phyloP scores from a whole-genome alignment of 2,888 invertebrate genomes.

The Drosophila formosana region DNA sequence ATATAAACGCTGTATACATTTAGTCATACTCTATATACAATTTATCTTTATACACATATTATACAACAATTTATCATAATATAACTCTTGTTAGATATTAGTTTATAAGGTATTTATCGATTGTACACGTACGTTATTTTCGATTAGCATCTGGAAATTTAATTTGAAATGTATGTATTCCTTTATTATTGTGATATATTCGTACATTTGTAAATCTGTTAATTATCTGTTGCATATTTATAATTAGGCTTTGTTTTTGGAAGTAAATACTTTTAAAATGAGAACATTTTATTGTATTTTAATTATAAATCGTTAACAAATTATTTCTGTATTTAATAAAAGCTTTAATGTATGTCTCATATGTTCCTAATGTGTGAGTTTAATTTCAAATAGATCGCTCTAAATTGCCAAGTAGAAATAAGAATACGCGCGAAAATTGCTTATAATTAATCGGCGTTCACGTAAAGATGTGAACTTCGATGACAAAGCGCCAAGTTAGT shows the following conservation, averaged over 20 bases:
- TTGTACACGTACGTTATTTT: slow-evolving; percentile 10
- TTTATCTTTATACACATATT: slow-evolving; percentile 25
- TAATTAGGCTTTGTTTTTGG: slow-evolving; percentile 60
- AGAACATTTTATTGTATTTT: slow-evolving; percentile 41
- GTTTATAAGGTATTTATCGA: slow-evolving; percentile 44
- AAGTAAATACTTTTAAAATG: slow-evolving; percentile 23
- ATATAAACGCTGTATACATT: slow-evolving; percentile 55
- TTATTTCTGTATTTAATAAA: slow-evolving; percentile 53
- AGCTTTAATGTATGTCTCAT: slow-evolving; percentile 72
- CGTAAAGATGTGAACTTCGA: not conserved
- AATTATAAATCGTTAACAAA: slow-evolving; percentile 36
- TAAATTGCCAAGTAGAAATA: too few relatives aligned
- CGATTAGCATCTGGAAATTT: slow-evolving; percentile 61
- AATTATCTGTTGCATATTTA: slow-evolving; percentile 80
- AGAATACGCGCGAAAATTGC: not conserved
- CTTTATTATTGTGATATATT: slow-evolving; percentile 84
- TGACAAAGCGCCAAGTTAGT: not conserved
- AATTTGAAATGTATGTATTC: slow-evolving; percentile 80
- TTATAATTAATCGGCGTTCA: not conserved
- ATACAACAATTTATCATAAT: slow-evolving; percentile 25
- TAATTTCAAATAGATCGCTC: not conserved
- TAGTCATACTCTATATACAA: slow-evolving; percentile 48
- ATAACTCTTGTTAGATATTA: slow-evolving; percentile 15
- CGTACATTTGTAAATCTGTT: slow-evolving; percentile 73
- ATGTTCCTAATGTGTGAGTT: not conserved